Percentiles rank a stretch among this genome's conserved stretches.
phyloP scores from a whole-genome alignment of 2,113 vertebrate genomes.

The Crotalus tigris region DNA sequence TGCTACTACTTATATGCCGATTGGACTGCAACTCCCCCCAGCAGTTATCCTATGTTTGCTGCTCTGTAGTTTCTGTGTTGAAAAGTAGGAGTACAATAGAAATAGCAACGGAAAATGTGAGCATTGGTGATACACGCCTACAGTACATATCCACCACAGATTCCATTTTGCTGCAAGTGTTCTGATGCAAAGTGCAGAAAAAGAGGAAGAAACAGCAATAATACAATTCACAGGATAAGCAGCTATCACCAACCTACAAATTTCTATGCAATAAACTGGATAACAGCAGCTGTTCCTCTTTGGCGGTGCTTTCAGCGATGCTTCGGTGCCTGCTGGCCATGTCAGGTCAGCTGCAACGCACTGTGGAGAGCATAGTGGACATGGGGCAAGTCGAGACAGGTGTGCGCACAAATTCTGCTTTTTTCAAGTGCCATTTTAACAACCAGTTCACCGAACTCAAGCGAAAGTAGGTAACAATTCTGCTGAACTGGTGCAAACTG shows the following conservation, averaged over 20 bases:
- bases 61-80: neutral
- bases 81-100: neutral
- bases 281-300: neutral
- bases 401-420: too few relatives aligned
- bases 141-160: neutral
- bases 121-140: neutral
- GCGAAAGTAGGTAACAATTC: too few relatives aligned
- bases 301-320: fast-evolving
- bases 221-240: neutral
- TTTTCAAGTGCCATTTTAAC: too few relatives aligned
- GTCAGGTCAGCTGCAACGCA: too few relatives aligned
- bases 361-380: too few relatives aligned
- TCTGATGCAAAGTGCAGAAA: neutral
- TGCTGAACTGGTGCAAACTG: too few relatives aligned
- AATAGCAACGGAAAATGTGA: neutral
- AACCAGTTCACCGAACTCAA: too few relatives aligned
- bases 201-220: neutral
- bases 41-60: neutral
- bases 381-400: too few relatives aligned
- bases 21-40: neutral
- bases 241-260: neutral
- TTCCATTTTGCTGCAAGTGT: neutral
- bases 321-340: too few relatives aligned
- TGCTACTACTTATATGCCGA: neutral
- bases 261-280: neutral